Evolutionary conservation across 2,888 invertebrate genomes (phyloP).

Genomic region (Agonopterix heracliana): DNA sequence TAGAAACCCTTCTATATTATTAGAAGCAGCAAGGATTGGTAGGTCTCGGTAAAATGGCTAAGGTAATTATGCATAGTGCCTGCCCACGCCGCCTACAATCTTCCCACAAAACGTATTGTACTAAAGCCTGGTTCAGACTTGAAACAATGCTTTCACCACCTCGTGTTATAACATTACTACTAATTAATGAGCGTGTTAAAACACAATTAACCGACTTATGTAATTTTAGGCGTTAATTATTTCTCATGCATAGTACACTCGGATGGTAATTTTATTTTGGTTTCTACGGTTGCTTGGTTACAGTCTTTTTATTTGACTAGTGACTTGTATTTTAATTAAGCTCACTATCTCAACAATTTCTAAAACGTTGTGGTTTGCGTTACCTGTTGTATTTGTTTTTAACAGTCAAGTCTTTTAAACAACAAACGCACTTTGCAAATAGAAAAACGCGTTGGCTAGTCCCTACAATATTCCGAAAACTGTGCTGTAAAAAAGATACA

Average conservation of each 20-base stretch:
- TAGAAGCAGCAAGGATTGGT: background rate
- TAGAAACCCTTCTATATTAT: background rate
- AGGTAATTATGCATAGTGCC: conserved; percentile 39
- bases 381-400: no score
- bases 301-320: no score
- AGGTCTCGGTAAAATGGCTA: conserved; percentile 28
- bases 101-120: conserved; percentile 42
- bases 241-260: background rate
- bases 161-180: conserved; percentile 42
- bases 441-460: no score
- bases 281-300: no score
- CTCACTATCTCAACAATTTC: no score
- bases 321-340: no score
- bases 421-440: no score
- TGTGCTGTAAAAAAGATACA: no score
- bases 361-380: no score
- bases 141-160: conserved; percentile 63
- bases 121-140: conserved; percentile 25
- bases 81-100: conserved; percentile 48
- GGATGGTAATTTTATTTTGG: no score
- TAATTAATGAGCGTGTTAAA: conserved; percentile 46
- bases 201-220: conserved; percentile 15
- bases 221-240: conserved; percentile 7
- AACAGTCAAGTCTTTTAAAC: no score
- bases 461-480: no score